phyloP scores from a whole-genome alignment of 2,888 invertebrate species.

The Melanostoma mellinum region DNA sequence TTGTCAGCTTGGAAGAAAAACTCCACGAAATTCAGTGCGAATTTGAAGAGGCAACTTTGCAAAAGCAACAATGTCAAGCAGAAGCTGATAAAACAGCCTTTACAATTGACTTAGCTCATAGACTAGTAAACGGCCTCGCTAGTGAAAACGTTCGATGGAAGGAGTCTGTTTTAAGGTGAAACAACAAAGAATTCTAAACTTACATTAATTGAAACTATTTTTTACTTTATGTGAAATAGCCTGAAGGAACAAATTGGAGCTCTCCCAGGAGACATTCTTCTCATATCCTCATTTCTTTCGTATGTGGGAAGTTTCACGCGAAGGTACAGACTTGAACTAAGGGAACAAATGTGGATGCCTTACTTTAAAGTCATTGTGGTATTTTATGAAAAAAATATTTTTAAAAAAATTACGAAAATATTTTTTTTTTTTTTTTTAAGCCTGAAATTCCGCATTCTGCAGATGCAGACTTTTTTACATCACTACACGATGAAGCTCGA shows the following conservation, averaged over 20 bases:
- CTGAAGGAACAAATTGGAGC: slow-evolving; percentile 89
- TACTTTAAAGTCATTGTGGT: slow-evolving; percentile 87
- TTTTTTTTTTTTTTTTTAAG: slow-evolving; percentile 76
- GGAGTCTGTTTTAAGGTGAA: slow-evolving; percentile 80
- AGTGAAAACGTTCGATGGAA: slow-evolving; percentile 89
- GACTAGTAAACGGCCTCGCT: slow-evolving; percentile 95
- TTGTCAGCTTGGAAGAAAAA: slow-evolving; percentile 87
- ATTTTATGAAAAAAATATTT: slow-evolving; percentile 34
- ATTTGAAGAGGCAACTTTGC: slow-evolving; percentile 93
- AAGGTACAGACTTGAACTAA: slow-evolving; percentile 90
- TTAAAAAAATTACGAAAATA: background rate
- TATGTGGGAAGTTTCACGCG: slow-evolving; percentile 97
- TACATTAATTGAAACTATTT: background rate
- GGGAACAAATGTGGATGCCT: slow-evolving; percentile 92
- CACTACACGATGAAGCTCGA: slow-evolving; percentile 95
- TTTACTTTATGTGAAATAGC: slow-evolving; percentile 78
- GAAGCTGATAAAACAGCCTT: slow-evolving; percentile 95
- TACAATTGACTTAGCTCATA: slow-evolving; percentile 95
- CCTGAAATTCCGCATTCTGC: slow-evolving; percentile 91
- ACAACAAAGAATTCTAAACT: slow-evolving; percentile 26
- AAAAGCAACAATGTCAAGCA: slow-evolving; percentile 94
- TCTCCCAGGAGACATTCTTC: slow-evolving; percentile 94
- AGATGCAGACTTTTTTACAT: slow-evolving; percentile 89
- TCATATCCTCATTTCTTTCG: slow-evolving; percentile 96
- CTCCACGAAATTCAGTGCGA: slow-evolving; percentile 90